A percentile compares a stretch with the other conserved stretches of the same genome.
phyloP scores from a whole-genome alignment of 2,113 vertebrate genomes.

The Suncus etruscus region DNA sequence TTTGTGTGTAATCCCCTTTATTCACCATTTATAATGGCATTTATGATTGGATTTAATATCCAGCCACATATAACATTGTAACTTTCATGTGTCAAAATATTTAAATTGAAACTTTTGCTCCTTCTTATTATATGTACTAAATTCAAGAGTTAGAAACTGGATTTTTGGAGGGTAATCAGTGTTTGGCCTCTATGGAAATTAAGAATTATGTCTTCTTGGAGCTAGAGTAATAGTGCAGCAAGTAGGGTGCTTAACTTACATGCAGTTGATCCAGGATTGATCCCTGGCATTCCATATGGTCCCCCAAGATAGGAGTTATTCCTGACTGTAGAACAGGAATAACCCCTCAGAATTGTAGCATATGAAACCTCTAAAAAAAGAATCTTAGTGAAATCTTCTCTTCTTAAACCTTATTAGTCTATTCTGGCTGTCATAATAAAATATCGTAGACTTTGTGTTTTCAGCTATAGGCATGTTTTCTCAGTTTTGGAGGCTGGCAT shows the following conservation, averaged over 20 bases:
- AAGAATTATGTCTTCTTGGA: background rate
- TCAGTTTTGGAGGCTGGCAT: background rate
- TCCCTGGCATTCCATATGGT: too few relatives aligned
- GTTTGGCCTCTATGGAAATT: background rate
- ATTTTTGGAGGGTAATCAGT: background rate
- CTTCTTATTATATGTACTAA: background rate
- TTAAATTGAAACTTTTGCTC: background rate
- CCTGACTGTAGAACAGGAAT: too few relatives aligned
- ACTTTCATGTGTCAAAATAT: background rate
- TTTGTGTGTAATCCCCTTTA: background rate
- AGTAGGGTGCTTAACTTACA: too few relatives aligned
- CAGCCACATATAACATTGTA: background rate
- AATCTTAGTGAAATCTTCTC: background rate
- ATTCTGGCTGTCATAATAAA: background rate
- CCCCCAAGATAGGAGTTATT: too few relatives aligned
- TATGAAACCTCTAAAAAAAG: too few relatives aligned
- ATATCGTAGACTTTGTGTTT: background rate
- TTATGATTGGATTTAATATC: background rate
- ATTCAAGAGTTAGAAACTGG: background rate
- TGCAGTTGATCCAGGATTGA: too few relatives aligned
- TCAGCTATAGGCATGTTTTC: background rate
- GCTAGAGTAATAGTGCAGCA: too few relatives aligned
- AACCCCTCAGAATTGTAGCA: too few relatives aligned
- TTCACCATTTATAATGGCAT: background rate
- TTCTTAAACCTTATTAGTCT: background rate